A percentile compares a stretch with the other conserved stretches of the same genome.
Conservation (phyloP, 2,888 invertebrate genomes). For the Cremastobaeus sp. region DNA sequence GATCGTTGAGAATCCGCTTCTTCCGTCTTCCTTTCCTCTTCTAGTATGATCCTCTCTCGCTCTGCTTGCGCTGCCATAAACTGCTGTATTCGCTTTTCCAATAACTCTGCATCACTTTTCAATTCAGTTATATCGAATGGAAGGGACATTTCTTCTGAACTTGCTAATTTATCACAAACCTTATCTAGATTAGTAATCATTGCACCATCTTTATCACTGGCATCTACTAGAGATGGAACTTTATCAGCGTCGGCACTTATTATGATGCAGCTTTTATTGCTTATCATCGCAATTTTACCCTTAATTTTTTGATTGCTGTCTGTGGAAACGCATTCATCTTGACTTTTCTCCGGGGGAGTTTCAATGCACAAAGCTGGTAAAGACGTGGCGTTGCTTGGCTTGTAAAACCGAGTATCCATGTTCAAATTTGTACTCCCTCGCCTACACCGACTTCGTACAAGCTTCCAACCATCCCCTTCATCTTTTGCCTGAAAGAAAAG, state of each 20-base stretch:
- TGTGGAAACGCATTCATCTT: conserved; percentile 69
- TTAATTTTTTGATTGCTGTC: conserved; percentile 65
- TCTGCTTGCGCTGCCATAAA: conserved; percentile 77
- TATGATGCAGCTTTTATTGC: conserved; percentile 67
- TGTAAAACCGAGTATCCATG: conserved; percentile 86
- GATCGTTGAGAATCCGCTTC: conserved; percentile 85
- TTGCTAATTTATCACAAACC: conserved; percentile 54
- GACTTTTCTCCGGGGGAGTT: conserved; percentile 68
- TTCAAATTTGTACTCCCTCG: conserved; percentile 82
- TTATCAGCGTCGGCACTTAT: conserved; percentile 68
- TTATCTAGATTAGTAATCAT: conserved; percentile 34
- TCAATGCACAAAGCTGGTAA: conserved; percentile 84
- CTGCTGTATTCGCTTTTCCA: conserved; percentile 76
- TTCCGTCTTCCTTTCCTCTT: conserved; percentile 80
- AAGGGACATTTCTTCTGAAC: conserved; percentile 66
- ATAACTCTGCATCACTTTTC: conserved; percentile 75
- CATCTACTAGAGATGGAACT: conserved; percentile 70
- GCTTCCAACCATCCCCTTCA: conserved; percentile 89
- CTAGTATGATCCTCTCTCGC: conserved; percentile 76
- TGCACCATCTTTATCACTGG: conserved; percentile 73
- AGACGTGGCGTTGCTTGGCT: conserved; percentile 90
- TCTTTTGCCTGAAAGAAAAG: conserved; percentile 64
- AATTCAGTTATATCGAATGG: conserved; percentile 73
- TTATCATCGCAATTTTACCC: conserved; percentile 66
- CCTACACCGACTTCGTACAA: conserved; percentile 87